Evolutionary conservation across 2,888 invertebrate genomes (phyloP), one percentile per base, ranked within the genome.

Genomic region (Aplocera efformata): DNA sequence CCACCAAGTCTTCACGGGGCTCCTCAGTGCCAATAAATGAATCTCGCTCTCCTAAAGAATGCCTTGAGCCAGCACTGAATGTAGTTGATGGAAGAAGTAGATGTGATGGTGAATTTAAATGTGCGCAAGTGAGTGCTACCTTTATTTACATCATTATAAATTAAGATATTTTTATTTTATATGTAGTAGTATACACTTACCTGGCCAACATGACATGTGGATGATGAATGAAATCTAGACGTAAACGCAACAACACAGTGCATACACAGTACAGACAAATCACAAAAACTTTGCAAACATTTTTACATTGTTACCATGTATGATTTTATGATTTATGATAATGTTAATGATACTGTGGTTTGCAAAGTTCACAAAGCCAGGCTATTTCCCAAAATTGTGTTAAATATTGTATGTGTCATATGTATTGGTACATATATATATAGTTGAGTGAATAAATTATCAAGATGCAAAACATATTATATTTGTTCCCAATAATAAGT

Each of bases 151-250:
- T n/a, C n/a, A n/a, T n/a, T n/a, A n/a, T n/a, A n/a, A n/a, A n/a
- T n/a, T n/a, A n/a, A n/a, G n/a, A n/a, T n/a, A n/a, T n/a, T n/a
- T n/a, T n/a, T n/a, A n/a, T n/a, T n/a, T n/a, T n/a, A n/a, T n/a
- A n/a, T n/a, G n/a, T n/a, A n/a, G 34, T 8, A 37, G 21, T 8
- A 26, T 11, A 26, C 30, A 38, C 37, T 31, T 38, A 31, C 31
- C 31, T 31, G 7, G n/a, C n/a, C n/a, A n/a, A n/a, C 17, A 21
- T 10, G 7, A 10, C 6, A 7, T 10, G n/a, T 26, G 33, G 26
- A 33, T 20, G 20, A 8, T 10, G 7, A 8, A 30, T 9, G 24
- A 10, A 10, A 10, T 20, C 1, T 17, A 22, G n/a, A 9, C 29
- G 20, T 10, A 28, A 35, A 10, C 24, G 20, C 25, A 20, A 33